Conservation (phyloP, 2,888 invertebrate genomes). For the Erebia aethiops region DNA sequence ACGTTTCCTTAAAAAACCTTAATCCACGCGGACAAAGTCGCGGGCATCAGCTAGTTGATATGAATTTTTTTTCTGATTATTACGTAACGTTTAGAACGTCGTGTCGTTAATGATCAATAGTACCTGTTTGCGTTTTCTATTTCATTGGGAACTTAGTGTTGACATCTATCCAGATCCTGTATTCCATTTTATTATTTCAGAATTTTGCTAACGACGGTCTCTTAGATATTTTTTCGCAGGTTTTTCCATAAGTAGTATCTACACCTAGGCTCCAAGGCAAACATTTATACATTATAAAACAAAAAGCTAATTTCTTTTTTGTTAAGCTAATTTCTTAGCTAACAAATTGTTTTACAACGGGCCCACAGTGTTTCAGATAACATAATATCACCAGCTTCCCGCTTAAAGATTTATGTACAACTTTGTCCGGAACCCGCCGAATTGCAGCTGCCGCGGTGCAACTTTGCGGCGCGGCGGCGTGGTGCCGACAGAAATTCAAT, state of each 20-base stretch:
- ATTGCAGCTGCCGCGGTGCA: slow-evolving; percentile 30
- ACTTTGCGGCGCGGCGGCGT: slow-evolving; percentile 17
- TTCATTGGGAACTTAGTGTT: too few relatives aligned
- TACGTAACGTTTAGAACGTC: too few relatives aligned
- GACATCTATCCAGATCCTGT: too few relatives aligned
- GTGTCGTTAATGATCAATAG: too few relatives aligned
- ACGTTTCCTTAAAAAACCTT: too few relatives aligned
- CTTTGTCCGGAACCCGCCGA: slow-evolving; percentile 32
- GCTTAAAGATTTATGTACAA: slow-evolving; percentile 35
- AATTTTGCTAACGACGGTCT: too few relatives aligned
- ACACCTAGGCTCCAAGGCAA: not conserved
- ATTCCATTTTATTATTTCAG: too few relatives aligned
- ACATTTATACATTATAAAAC: not conserved
- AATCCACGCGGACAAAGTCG: too few relatives aligned
- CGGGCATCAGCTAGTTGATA: too few relatives aligned
- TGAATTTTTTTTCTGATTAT: too few relatives aligned
- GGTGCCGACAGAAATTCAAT: slow-evolving; percentile 21
- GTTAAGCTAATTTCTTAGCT: not conserved
- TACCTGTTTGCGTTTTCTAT: too few relatives aligned
- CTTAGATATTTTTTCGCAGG: too few relatives aligned
- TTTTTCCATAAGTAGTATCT: not conserved
- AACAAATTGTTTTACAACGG: not conserved
- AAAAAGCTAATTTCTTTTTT: not conserved
- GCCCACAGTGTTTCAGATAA: slow-evolving; percentile 16
- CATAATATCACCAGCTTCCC: slow-evolving; percentile 27